Conservation (phyloP, 2,797 vertebrate species). For the Octomys mimax region DNA sequence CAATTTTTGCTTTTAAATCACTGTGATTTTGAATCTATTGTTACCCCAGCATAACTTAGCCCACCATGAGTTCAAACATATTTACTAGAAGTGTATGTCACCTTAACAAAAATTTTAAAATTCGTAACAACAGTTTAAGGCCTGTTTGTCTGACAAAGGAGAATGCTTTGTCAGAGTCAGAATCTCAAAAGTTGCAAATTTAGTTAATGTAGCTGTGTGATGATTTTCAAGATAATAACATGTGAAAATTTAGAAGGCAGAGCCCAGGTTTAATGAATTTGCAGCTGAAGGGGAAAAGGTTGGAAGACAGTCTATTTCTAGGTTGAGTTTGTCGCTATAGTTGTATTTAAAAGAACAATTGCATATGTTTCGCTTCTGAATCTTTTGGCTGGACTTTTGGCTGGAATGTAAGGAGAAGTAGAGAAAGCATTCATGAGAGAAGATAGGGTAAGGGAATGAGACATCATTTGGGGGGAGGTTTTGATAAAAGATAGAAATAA, state of each 20-base stretch:
- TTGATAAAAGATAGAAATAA: not conserved
- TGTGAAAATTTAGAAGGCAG: not conserved
- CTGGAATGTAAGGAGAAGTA: not conserved
- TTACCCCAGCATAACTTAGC: not conserved
- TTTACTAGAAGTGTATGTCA: not conserved
- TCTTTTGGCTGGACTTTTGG: not conserved
- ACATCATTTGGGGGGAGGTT: not conserved
- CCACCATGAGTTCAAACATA: not conserved
- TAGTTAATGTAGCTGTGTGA: not conserved
- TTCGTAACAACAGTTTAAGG: not conserved
- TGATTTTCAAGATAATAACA: not conserved
- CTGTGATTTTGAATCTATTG: not conserved
- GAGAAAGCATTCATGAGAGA: not conserved
- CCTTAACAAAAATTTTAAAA: not conserved
- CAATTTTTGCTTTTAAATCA: not conserved
- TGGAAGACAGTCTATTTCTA: not conserved
- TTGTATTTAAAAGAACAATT: not conserved
- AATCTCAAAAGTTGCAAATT: not conserved
- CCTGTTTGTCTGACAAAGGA: not conserved
- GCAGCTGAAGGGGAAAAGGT: not conserved
- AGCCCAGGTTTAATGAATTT: not conserved
- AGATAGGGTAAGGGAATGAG: not conserved
- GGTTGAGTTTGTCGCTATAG: not conserved
- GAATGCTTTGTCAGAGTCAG: not conserved
- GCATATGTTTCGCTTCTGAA: not conserved